Conservation (phyloP, 2,797 vertebrate species). For the Sciaenops ocellatus region DNA sequence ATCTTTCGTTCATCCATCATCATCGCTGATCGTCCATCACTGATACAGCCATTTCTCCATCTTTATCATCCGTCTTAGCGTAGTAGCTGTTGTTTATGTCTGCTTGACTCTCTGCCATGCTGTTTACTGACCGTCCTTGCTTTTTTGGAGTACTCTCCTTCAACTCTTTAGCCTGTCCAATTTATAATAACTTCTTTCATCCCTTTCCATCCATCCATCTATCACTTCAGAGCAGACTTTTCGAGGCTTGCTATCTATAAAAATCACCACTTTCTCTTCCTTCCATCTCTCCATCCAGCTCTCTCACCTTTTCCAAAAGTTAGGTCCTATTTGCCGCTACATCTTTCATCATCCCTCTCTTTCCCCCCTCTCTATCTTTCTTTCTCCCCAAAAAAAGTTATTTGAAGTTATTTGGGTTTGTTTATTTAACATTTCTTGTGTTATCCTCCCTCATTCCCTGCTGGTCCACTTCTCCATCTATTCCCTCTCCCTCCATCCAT, state of each 20-base stretch:
- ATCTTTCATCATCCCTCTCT: slow-evolving; percentile 36
- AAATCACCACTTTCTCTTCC: slow-evolving; percentile 23
- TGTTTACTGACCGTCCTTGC: slow-evolving; percentile 69
- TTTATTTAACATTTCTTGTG: slow-evolving; percentile 30
- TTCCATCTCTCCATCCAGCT: slow-evolving; percentile 34
- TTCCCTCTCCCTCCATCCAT: slow-evolving; percentile 8
- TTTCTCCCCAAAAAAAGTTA: slow-evolving; percentile 7
- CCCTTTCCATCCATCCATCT: slow-evolving; percentile 42
- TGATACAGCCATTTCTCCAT: slow-evolving; percentile 51
- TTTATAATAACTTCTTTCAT: slow-evolving; percentile 53
- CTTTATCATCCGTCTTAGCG: slow-evolving; percentile 69
- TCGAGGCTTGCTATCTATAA: slow-evolving; percentile 34
- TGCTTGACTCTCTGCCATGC: slow-evolving; percentile 51
- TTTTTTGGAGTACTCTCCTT: slow-evolving; percentile 60
- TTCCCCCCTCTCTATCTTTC: not conserved
- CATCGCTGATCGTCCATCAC: slow-evolving; percentile 71
- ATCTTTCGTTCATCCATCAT: slow-evolving; percentile 72
- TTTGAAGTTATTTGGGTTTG: slow-evolving; percentile 46
- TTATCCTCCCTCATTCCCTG: slow-evolving; percentile 20
- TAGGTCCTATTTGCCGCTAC: not conserved
- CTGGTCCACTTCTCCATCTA: not conserved
- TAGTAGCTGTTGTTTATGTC: slow-evolving; percentile 55
- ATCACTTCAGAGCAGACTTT: slow-evolving; percentile 35
- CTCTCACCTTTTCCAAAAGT: slow-evolving; percentile 49
- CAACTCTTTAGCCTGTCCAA: slow-evolving; percentile 58